These are phyloP conservation scores for Okamejei kenojei DNA, from an alignment of 2,797 vertebrate genomes.

Conservation along the genomic window DNA sequence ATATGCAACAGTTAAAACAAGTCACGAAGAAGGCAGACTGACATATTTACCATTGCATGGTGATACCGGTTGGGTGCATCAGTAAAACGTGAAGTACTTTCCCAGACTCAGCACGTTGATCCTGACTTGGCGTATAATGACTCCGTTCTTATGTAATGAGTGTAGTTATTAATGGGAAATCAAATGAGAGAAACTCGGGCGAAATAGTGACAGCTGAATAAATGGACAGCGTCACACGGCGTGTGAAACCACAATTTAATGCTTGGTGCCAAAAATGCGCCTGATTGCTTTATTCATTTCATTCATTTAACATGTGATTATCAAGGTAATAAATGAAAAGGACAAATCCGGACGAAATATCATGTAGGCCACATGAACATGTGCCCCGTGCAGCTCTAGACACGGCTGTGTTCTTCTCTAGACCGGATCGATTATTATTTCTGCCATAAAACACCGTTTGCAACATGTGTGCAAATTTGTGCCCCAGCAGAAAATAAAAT, in stretches of 20 bases:
- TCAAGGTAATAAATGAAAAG: background rate
- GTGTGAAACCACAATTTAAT: constrained; percentile 39
- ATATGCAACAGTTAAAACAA: background rate
- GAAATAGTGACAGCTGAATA: constrained; percentile 32
- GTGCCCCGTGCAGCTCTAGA: background rate
- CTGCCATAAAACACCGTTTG: background rate
- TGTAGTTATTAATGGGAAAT: constrained; percentile 31
- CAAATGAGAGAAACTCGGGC: constrained; percentile 32
- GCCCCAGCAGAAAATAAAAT: constrained; percentile 56
- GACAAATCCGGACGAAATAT: constrained; percentile 14
- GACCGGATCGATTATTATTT: constrained; percentile 22
- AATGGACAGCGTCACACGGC: constrained; percentile 33
- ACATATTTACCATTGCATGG: background rate
- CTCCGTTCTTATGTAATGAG: constrained; percentile 11
- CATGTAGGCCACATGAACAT: constrained; percentile 3
- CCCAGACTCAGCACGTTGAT: background rate
- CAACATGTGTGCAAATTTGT: constrained; percentile 25
- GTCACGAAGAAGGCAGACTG: background rate
- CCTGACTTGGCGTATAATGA: constrained; percentile 1
- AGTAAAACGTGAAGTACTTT: background rate
- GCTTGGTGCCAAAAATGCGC: constrained; percentile 29
- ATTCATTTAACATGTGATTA: constrained; percentile 31
- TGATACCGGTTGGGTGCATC: background rate
- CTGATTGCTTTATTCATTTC: constrained; percentile 37
- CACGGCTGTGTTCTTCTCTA: background rate